Evolutionary conservation across 2,797 vertebrate species (phyloP), one percentile per base, ranked within the genome.

Genomic region (Sebastes elongatus): DNA sequence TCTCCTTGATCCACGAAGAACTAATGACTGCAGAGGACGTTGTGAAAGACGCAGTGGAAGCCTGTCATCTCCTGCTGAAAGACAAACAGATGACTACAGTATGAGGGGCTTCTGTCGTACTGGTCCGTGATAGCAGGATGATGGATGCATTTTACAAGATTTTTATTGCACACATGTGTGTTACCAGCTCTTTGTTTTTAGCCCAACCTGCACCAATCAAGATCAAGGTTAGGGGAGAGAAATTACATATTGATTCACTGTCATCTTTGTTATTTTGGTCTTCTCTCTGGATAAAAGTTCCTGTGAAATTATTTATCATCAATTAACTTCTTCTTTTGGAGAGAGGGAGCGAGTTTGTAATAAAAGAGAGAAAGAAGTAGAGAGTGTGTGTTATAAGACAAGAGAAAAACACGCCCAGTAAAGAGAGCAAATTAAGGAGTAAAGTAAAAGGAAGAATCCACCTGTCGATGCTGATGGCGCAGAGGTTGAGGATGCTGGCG

Each of bases 391-490:
- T 28, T 49, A 30, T 22, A 75, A n/a, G 1, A 38, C 38, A 52
- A 42, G 56, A 56, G 25, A 59, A 27, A 35, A 13, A 62, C 14
- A 52, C 16, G 0, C 2, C 1, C 20, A 52, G 42, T 2, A 13
- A 28, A 60, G 13, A 65, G 4, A 53, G 14, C 6, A 6, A 30
- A 3, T 2, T 25, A 25, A 25, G 2, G 23, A 25, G 23, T 25
- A 25, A 27, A 46, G 20, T 25, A 1, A 27, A 18, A 66, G 25
- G 49, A 27, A 18, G 30, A 20, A 10, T 33, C 61, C 78, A 96
- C 96, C 96, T 95, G 92, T 96, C 96, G 27, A 96, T 96, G 94
- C 96, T 96, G 94, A 96, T 96, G 83, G 96, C 96, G 1, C 96
- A 96, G 63, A 96, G 94, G 92, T 96, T 96, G 87, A 96, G 96